A percentile compares a stretch with the other conserved stretches of the same genome.
phyloP scores from a whole-genome alignment of 35 echinoderm and acorn worm genomes.

The Apostichopus californicus region DNA sequence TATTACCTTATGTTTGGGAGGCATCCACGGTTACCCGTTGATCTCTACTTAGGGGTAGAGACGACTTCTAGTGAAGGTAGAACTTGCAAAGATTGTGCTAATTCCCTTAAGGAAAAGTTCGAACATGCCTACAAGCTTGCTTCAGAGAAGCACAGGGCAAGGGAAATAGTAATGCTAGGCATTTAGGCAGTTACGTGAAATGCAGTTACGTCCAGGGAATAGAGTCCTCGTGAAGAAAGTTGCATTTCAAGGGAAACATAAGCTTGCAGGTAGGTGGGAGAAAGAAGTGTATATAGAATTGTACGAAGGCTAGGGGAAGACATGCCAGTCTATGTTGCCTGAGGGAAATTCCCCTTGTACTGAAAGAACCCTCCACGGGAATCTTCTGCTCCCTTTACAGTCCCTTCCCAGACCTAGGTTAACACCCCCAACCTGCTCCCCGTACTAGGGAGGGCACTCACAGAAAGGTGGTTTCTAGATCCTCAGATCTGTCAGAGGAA shows the following conservation, averaged over 20 bases:
- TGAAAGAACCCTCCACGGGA: slow-evolving; percentile 60
- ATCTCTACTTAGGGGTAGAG: slow-evolving; percentile 35
- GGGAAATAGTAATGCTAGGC: too few species aligned
- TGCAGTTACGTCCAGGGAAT: slow-evolving; percentile 57
- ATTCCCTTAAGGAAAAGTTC: not conserved
- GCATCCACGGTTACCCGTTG: slow-evolving; percentile 34
- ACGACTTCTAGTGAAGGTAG: too few species aligned
- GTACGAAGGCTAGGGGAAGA: slow-evolving; percentile 43
- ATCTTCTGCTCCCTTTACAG: slow-evolving; percentile 61
- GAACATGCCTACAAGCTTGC: slow-evolving; percentile 39
- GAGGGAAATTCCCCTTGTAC: slow-evolving; percentile 37
- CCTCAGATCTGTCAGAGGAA: too few species aligned
- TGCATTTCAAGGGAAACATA: slow-evolving; percentile 68
- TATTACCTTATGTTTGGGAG: slow-evolving; percentile 72
- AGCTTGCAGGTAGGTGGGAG: slow-evolving; percentile 73
- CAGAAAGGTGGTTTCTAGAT: too few species aligned
- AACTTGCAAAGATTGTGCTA: not conserved
- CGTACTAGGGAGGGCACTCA: too few species aligned
- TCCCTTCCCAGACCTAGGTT: not conserved
- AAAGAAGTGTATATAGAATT: slow-evolving; percentile 29
- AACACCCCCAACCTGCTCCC: too few species aligned
- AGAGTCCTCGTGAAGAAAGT: slow-evolving; percentile 77
- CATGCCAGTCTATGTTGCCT: slow-evolving; percentile 73
- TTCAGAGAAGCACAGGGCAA: not conserved
- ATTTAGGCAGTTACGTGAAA: slow-evolving; percentile 18